Percentiles rank a stretch among this genome's conserved stretches.
Conservation (phyloP, 2,888 invertebrate species). For the Gari tellinella region DNA sequence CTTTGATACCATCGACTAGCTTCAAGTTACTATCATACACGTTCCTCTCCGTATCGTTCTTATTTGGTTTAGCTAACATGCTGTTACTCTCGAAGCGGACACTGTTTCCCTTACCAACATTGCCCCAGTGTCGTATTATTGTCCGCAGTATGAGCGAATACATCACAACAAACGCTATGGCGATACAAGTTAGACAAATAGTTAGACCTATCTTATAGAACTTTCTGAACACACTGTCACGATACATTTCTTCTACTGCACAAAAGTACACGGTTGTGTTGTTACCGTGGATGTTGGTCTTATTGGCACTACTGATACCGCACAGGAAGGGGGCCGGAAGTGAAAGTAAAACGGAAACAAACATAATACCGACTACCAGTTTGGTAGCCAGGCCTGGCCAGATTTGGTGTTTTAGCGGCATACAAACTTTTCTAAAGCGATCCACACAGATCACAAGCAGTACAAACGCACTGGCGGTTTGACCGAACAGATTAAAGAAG, state of each 20-base stretch:
- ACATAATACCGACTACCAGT: constrained; percentile 20
- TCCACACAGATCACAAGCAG: constrained; percentile 51
- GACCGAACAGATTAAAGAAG: constrained; percentile 44
- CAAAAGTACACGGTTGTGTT: constrained; percentile 45
- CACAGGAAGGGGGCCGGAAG: constrained; percentile 50
- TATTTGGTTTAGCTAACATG: constrained; percentile 13
- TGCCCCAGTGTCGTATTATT: constrained; percentile 39
- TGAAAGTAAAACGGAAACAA: constrained; percentile 27
- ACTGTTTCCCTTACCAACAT: constrained; percentile 7
- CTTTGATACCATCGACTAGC: neutral
- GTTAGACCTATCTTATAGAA: constrained; percentile 38
- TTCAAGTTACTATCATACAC: constrained; percentile 2
- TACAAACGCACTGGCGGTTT: constrained; percentile 27
- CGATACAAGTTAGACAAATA: constrained; percentile 8
- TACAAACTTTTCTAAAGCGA: constrained; percentile 49
- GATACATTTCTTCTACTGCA: constrained; percentile 34
- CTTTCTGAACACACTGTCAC: constrained; percentile 20
- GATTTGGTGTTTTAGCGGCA: constrained; percentile 53
- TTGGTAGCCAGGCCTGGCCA: constrained; percentile 38
- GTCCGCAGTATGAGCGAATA: constrained; percentile 40
- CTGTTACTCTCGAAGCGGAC: constrained; percentile 22
- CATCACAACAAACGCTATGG: constrained; percentile 39
- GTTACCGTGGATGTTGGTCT: constrained; percentile 18
- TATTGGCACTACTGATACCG: constrained; percentile 26
- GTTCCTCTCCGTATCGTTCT: constrained; percentile 23